Conservation (phyloP, 2,888 invertebrate species). For the Neocrepidodera transversa region DNA sequence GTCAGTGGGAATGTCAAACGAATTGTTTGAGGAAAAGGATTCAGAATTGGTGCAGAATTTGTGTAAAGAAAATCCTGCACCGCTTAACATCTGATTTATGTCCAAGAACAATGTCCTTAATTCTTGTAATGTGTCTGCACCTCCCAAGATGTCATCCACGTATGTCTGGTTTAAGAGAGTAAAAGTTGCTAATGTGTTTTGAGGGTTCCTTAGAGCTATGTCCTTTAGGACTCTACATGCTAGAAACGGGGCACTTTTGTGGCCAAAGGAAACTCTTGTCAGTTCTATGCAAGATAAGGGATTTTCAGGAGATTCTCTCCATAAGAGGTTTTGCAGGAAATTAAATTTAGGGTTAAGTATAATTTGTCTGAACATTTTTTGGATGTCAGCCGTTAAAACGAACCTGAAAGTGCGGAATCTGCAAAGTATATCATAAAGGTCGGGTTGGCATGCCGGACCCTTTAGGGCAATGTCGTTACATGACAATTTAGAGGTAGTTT, state of each 20-base stretch:
- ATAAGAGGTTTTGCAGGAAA: not conserved
- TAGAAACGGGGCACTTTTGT: not conserved
- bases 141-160: not conserved
- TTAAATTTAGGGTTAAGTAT: not conserved
- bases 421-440: conserved; percentile 24
- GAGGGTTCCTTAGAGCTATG: not conserved
- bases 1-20: too few species aligned
- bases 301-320: not conserved
- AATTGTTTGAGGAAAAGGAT: too few species aligned
- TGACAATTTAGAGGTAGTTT: conserved; percentile 10
- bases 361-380: conserved; percentile 22
- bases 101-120: too few species aligned
- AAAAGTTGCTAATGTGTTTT: not conserved
- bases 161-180: not conserved
- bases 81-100: too few species aligned
- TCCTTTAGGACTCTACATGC: not conserved
- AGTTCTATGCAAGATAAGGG: not conserved
- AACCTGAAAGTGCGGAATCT: conserved; percentile 23
- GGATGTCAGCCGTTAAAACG: conserved; percentile 21
- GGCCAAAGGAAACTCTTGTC: not conserved
- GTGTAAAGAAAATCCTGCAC: too few species aligned
- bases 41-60: too few species aligned
- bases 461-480: conserved; percentile 17
- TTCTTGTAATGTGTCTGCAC: not conserved
- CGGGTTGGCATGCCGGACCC: conserved; percentile 18